Evolutionary conservation across 2,113 vertebrate species (phyloP).

Genomic region (Upupa epops): DNA sequence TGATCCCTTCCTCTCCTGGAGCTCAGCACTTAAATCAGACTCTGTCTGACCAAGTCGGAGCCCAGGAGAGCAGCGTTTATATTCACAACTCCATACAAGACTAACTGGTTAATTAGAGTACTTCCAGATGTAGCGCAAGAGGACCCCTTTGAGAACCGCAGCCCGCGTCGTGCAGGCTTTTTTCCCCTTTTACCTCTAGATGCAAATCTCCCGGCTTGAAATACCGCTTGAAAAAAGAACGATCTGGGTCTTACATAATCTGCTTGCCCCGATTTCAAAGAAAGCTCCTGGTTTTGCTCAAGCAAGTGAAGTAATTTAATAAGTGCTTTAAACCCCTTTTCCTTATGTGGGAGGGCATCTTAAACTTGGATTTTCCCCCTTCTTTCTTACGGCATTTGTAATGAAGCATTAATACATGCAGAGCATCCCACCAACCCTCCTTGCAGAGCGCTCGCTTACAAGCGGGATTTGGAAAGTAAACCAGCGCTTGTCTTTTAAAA

Average conservation of each 20-base stretch:
- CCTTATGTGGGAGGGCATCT: slow-evolving; percentile 71
- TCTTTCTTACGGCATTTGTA: slow-evolving; percentile 70
- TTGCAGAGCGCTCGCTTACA: slow-evolving; percentile 45
- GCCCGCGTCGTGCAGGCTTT: not conserved
- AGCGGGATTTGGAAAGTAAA: slow-evolving; percentile 52
- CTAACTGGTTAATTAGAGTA: not conserved
- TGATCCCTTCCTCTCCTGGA: not conserved
- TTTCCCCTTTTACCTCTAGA: not conserved
- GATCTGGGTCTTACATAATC: slow-evolving; percentile 67
- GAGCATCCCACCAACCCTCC: slow-evolving; percentile 49
- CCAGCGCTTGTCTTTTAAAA: slow-evolving; percentile 52
- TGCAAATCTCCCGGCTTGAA: slow-evolving; percentile 41
- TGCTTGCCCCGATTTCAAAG: slow-evolving; percentile 72
- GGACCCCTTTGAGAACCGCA: not conserved
- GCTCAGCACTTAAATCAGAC: rapidly evolving
- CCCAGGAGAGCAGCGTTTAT: not conserved
- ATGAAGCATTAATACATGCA: slow-evolving; percentile 63
- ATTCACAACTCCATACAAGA: not conserved
- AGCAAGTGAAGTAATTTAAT: slow-evolving; percentile 74
- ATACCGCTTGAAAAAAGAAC: slow-evolving; percentile 40
- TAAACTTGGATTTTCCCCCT: slow-evolving; percentile 52
- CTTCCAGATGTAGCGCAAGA: not conserved
- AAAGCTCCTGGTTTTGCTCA: slow-evolving; percentile 74
- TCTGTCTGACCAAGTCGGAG: not conserved
- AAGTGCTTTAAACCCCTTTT: slow-evolving; percentile 73